Evolutionary conservation across 2,888 invertebrate genomes (phyloP).

Genomic region (Drosophila barbarae): DNA sequence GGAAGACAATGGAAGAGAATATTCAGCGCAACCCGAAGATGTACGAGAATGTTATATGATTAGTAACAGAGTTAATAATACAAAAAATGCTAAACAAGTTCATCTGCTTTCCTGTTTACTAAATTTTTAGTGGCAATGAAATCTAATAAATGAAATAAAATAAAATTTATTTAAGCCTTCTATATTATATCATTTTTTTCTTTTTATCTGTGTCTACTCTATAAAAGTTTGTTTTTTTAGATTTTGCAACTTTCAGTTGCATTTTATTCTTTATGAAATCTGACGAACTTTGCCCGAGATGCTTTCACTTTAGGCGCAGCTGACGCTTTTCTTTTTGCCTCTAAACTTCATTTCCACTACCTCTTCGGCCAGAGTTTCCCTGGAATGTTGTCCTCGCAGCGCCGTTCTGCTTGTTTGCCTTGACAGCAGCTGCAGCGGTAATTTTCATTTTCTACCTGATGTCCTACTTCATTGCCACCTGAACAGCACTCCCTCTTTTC

Average conservation of each 20-base stretch:
- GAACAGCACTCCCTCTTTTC: slow-evolving; percentile 21
- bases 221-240: slow-evolving; percentile 7
- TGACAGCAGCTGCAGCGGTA: slow-evolving; percentile 60
- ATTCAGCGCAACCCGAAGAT: slow-evolving; percentile 76
- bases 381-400: slow-evolving; percentile 25
- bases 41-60: slow-evolving; percentile 74
- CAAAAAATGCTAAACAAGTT: not conserved
- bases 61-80: not conserved
- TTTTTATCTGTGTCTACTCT: not conserved
- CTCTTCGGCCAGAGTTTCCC: slow-evolving; percentile 13
- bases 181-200: not conserved
- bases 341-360: slow-evolving; percentile 3
- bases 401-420: slow-evolving; percentile 53
- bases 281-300: slow-evolving; percentile 30
- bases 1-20: slow-evolving; percentile 76
- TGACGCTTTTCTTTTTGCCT: slow-evolving; percentile 37
- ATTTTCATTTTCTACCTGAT: slow-evolving; percentile 62
- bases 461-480: slow-evolving; percentile 61
- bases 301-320: slow-evolving; percentile 57
- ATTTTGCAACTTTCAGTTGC: slow-evolving; percentile 3
- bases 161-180: not conserved
- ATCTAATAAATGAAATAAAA: not conserved
- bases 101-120: not conserved
- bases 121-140: slow-evolving; percentile 1
- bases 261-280: slow-evolving; percentile 13